These are phyloP conservation scores for Enteromius trimaculatus DNA, from an alignment of 2,797 vertebrate genomes.

Conservation along the genomic window DNA sequence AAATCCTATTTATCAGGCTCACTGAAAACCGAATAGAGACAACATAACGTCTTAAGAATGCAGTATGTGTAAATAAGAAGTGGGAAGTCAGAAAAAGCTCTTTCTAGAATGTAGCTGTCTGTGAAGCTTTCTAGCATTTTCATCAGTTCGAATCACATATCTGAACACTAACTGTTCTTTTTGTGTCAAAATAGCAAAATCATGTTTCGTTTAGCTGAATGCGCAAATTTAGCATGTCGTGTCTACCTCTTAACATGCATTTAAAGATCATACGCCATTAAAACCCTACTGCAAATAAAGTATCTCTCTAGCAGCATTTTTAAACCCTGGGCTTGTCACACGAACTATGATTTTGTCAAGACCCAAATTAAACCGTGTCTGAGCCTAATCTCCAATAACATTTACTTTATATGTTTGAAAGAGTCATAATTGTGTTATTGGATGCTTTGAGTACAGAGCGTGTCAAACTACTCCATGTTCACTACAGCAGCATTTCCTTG, in stretches of 20 bases:
- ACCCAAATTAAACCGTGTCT: conserved; percentile 11
- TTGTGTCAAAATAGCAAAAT: conserved; percentile 55
- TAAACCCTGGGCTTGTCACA: conserved; percentile 9
- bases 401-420: conserved; percentile 31
- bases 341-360: conserved; percentile 8
- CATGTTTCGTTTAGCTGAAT: conserved; percentile 68
- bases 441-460: conserved; percentile 45
- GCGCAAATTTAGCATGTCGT: conserved; percentile 82
- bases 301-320: background rate
- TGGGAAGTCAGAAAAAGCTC: background rate
- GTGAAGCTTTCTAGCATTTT: conserved; percentile 24
- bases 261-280: conserved; percentile 11
- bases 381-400: conserved; percentile 17
- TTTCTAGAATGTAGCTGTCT: conserved; percentile 33
- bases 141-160: conserved; percentile 20
- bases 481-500: conserved; percentile 65
- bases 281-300: conserved; percentile 2
- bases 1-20: conserved; percentile 25
- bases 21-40: conserved; percentile 1
- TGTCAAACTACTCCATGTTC: conserved; percentile 59
- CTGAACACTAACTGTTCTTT: conserved; percentile 42
- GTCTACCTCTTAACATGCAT: conserved; percentile 82
- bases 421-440: conserved; percentile 5
- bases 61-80: conserved; percentile 59
- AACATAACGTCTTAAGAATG: conserved; percentile 11